phyloP scores from a whole-genome alignment of 1,140 invertebrate genomes.

The Zeugodacus cucurbitae region DNA sequence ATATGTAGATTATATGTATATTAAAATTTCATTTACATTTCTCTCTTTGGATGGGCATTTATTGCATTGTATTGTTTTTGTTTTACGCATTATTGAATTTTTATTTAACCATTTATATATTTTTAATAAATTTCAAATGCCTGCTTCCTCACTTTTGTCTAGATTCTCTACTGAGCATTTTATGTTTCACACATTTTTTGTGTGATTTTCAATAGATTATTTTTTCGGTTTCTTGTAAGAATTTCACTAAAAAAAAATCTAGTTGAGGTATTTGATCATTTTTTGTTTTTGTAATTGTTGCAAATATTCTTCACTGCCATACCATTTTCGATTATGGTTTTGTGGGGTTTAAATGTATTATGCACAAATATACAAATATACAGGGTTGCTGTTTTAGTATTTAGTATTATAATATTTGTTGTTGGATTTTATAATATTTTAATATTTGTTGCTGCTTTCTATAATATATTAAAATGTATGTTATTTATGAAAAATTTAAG shows the following conservation, averaged over 20 bases:
- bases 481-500: too few relatives aligned
- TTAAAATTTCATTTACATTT: not conserved
- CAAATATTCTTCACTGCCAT: not conserved
- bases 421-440: too few relatives aligned
- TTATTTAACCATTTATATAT: not conserved
- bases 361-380: not conserved
- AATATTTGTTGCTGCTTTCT: too few relatives aligned
- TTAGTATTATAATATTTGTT: too few relatives aligned
- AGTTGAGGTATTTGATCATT: conserved; percentile 23
- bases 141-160: not conserved
- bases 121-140: not conserved
- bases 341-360: not conserved
- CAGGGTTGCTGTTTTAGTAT: too few relatives aligned
- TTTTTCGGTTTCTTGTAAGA: conserved; percentile 22
- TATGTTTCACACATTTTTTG: not conserved
- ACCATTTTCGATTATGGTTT: not conserved
- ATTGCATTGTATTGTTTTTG: not conserved
- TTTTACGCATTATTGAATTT: not conserved
- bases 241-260: conserved; percentile 32
- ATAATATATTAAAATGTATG: too few relatives aligned
- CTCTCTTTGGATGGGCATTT: not conserved
- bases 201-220: not conserved
- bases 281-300: conserved; percentile 32
- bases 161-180: not conserved
- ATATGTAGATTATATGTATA: not conserved